phyloP scores from a whole-genome alignment of 2,113 vertebrate species.

The Thermophis baileyi region DNA sequence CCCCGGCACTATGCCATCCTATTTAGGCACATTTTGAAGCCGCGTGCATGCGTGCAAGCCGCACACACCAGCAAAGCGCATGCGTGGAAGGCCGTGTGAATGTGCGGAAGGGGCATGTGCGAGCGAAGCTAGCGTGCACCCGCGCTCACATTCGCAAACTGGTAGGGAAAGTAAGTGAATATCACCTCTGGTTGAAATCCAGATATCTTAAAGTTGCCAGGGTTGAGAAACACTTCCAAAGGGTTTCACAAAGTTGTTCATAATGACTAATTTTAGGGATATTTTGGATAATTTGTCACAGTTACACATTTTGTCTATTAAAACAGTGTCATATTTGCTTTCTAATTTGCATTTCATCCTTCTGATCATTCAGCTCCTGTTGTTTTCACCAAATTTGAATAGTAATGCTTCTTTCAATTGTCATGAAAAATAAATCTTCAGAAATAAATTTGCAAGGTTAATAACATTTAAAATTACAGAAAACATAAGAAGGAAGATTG shows the following conservation, averaged over 20 bases:
- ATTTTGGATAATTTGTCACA: neutral
- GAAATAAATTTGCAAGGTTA: neutral
- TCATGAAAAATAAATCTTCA: neutral
- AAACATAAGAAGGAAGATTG: neutral
- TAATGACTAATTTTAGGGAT: neutral
- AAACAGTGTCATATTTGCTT: neutral
- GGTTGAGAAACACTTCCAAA: neutral
- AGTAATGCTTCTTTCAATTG: neutral
- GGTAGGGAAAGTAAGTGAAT: no score
- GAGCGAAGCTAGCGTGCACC: no score
- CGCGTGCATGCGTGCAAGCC: no score
- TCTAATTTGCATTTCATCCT: neutral
- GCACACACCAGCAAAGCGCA: no score
- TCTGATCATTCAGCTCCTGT: neutral
- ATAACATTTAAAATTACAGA: neutral
- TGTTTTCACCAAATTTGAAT: neutral
- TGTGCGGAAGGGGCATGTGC: no score
- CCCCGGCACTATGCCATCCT: no score
- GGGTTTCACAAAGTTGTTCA: neutral
- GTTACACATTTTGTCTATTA: neutral
- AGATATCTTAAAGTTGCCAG: neutral
- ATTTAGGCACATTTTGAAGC: no score
- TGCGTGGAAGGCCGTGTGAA: no score
- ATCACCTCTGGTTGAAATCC: no score
- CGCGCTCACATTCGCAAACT: no score